Evolutionary conservation across 2,888 invertebrate species (phyloP).

Genomic region (Melipona bicolor): DNA sequence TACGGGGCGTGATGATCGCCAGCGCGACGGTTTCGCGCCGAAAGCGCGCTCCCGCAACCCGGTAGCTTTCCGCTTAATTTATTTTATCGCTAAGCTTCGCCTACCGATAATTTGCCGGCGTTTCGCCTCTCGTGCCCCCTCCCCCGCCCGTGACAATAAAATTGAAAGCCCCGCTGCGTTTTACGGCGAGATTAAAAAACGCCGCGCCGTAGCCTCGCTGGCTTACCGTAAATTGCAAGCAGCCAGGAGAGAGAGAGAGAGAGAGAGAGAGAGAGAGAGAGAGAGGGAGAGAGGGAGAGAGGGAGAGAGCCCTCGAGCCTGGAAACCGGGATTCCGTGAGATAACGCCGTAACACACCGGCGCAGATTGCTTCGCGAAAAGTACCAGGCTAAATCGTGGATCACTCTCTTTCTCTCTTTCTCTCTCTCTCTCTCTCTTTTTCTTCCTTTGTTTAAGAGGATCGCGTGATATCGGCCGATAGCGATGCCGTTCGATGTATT

Average conservation of each 20-base stretch:
- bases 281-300: no score
- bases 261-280: no score
- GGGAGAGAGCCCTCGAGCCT: neutral
- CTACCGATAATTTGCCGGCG: slow-evolving; percentile 72
- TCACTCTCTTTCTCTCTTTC: neutral
- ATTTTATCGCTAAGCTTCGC: slow-evolving; percentile 78
- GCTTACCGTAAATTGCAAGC: slow-evolving; percentile 44
- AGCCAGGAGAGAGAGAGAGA: neutral
- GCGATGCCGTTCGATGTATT: neutral
- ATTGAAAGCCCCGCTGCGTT: slow-evolving; percentile 54
- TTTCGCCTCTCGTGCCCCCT: slow-evolving; percentile 31
- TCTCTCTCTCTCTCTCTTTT: no score
- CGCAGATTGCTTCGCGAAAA: neutral
- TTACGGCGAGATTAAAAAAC: slow-evolving; percentile 56
- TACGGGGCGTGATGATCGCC: slow-evolving; percentile 79
- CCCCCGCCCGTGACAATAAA: slow-evolving; percentile 41
- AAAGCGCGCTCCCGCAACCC: slow-evolving; percentile 70
- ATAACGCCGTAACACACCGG: slow-evolving; percentile 8
- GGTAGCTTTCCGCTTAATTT: slow-evolving; percentile 82
- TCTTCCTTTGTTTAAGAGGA: slow-evolving; percentile 13
- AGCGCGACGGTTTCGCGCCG: slow-evolving; percentile 59
- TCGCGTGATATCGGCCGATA: slow-evolving; percentile 15
- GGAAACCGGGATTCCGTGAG: slow-evolving; percentile 25
- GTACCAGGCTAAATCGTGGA: slow-evolving; percentile 1
- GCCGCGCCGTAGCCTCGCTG: slow-evolving; percentile 8